These are phyloP conservation scores for Octopus bimaculoides DNA, from an alignment of 1,140 invertebrate genomes.

Conservation along the genomic window DNA sequence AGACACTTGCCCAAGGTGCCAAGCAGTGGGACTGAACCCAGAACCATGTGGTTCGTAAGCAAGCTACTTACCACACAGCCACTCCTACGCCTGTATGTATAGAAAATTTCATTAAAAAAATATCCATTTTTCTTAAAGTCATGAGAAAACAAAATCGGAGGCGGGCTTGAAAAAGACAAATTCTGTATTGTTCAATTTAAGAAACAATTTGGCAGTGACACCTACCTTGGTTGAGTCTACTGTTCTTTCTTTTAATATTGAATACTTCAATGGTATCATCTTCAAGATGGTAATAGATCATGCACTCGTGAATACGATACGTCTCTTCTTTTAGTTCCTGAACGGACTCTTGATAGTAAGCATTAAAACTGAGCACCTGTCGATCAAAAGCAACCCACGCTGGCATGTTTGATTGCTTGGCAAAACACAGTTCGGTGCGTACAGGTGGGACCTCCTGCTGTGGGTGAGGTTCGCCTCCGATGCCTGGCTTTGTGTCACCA, in stretches of 20 bases:
- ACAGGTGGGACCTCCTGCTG: conserved; percentile 50
- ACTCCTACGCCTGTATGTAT: too few species aligned
- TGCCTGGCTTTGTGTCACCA: conserved; percentile 52
- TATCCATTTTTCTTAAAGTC: too few species aligned
- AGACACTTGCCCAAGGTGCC: too few species aligned
- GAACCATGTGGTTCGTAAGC: too few species aligned
- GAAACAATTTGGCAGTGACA: conserved; percentile 6
- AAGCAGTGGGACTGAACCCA: too few species aligned
- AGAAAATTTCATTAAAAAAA: too few species aligned
- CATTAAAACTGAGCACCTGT: conserved; percentile 65
- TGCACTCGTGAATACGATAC: conserved; percentile 53
- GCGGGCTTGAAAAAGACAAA: too few species aligned
- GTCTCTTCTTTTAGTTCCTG: conserved; percentile 55
- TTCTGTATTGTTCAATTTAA: neutral
- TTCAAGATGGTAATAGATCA: conserved; percentile 58
- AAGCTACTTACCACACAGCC: too few species aligned
- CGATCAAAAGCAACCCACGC: conserved; percentile 85
- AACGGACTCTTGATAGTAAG: conserved; percentile 57
- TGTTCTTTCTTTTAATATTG: conserved; percentile 56
- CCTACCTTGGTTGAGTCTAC: conserved; percentile 56
- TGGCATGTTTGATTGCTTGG: conserved; percentile 70
- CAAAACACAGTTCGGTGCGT: conserved; percentile 47
- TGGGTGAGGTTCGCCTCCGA: conserved; percentile 53
- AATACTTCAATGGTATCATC: conserved; percentile 59
- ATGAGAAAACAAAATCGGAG: too few species aligned